Evolutionary conservation across 2,888 invertebrate species (phyloP), one percentile per base, ranked within the genome.

Genomic region (Pelosia muscerda): DNA sequence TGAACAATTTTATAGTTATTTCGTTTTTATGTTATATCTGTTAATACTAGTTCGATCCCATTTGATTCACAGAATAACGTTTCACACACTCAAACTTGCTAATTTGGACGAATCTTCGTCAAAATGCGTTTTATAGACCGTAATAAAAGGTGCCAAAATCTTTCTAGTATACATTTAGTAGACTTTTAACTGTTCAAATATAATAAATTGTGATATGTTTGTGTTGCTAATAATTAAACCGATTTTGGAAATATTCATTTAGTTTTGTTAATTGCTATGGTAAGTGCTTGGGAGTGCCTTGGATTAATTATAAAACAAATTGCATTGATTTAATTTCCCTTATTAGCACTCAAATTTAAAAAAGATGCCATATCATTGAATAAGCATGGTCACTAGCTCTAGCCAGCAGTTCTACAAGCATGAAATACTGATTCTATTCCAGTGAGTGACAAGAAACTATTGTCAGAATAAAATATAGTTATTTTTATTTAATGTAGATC

Each of bases 131-230:
- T 81, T 81, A 81, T 79, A 63, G 71, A 1, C 65, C 60, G 70
- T 68, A 63, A 63, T 81, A 81, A 81, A 81, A 81, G 79, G 81
- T 81, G 81, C 81, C 77, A 81, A 81, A 81, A 81, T 68, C 70
- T 66, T 75, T 79, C 76, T 72, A 73, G 79, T 69, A 71, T 66
- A 68, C 79, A 81, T 76, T 81, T 81, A 81, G 81, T 77, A 77
- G 72, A 74, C 74, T 77, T 70, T 80, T 74, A 74, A 74, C 77
- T 77, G 66, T 77, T 72, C 73, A 81, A 81, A 81, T 81, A 79
- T 81, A 64, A 65, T 77, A 76, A 79, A 81, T 66, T 70, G 61
- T 76, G 73, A 71, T 71, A 72, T 71, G 58, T 75, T 79, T 78
- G 72, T 60, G 56, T 73, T 72, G 28, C 25, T 26, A 78, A 77